Percentiles rank a stretch among this genome's conserved stretches.
phyloP scores from a whole-genome alignment of 2,888 invertebrate species.

The Phaonia tiefii region DNA sequence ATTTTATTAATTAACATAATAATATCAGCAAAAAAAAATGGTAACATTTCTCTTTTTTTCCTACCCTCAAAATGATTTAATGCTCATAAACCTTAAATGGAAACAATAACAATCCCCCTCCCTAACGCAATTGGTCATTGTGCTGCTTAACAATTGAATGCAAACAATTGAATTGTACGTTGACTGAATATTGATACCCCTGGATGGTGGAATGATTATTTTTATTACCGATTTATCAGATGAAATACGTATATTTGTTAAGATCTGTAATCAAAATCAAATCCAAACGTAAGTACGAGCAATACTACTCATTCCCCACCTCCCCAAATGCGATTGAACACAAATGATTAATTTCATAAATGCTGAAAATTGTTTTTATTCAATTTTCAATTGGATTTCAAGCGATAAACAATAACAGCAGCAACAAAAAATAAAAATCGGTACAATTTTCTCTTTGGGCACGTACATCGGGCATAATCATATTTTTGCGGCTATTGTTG shows the following conservation, averaged over 20 bases:
- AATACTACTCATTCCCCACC: not conserved
- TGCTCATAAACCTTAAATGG: conserved; percentile 56
- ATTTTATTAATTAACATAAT: conserved; percentile 27
- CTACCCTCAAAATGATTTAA: conserved; percentile 51
- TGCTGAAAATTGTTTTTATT: conserved; percentile 36
- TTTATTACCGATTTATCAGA: conserved; percentile 42
- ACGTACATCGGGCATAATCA: conserved; percentile 39
- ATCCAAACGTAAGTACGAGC: not conserved
- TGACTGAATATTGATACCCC: not conserved
- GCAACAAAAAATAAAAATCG: conserved; percentile 9
- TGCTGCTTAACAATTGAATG: not conserved
- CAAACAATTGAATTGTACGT: conserved; percentile 22
- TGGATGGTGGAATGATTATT: conserved; percentile 29
- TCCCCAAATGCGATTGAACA: not conserved
- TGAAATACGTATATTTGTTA: conserved; percentile 28
- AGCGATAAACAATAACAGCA: conserved; percentile 14
- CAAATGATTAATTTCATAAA: conserved; percentile 50
- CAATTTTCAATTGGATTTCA: conserved; percentile 36
- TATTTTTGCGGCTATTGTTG: conserved; percentile 37
- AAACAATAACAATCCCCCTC: conserved; percentile 43
- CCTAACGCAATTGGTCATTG: not conserved
- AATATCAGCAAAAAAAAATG: conserved; percentile 28
- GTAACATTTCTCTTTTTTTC: not conserved
- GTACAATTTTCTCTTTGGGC: conserved; percentile 41
- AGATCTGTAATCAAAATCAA: conserved; percentile 44